Evolutionary conservation across 2,888 invertebrate genomes (phyloP), one percentile per base, ranked within the genome.

Genomic region (Drosophila nr. medialis): DNA sequence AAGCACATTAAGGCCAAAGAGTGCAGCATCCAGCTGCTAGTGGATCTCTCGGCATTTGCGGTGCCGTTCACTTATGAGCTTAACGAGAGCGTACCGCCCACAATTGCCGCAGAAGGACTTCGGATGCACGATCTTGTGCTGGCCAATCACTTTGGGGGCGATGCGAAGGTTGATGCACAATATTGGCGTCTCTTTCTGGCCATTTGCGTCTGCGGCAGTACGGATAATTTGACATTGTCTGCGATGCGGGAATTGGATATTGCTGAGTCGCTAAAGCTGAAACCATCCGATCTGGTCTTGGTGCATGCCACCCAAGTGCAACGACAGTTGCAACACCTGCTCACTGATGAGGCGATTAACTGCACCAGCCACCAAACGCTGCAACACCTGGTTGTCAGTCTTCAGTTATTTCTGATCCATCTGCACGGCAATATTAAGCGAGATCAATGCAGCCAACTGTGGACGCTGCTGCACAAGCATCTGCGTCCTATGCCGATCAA

Each of bases 51-150:
- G 3, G 58, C 29, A 56, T 72, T 72, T 15, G 54, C 71, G 1
- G 40, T 92, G 48, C 93, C 93, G 1, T 27, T 93, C 0, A 83
- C 72, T 30, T 89, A 87, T 42, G 72, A 84, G 6, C 38, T 81
- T 34, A 75, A 77, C 49, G 6, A 27, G 2, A 18, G 0, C 15
- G 4, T 4, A 15, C 32, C 36, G 6, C n/a, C 27, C 30, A 65
- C 61, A 13, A 2, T 34, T 0, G 64, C 53, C 10, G 48, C 27
- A 1, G 66, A 66, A 15, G 84, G 81, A 4, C 0, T 56, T 0
- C 18, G 18, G 0, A 0, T 79, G 24, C 72, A 85, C 29, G 30
- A 70, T 4, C 1, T 24, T 7, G 6, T 75, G 36, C 2, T 59
- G 6, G 13, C 8, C 6, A 51, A 45, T 1, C 50, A 67, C 40